Evolutionary conservation across 2,113 vertebrate species (phyloP), one percentile per base, ranked within the genome.

Genomic region (Narcine bancroftii): DNA sequence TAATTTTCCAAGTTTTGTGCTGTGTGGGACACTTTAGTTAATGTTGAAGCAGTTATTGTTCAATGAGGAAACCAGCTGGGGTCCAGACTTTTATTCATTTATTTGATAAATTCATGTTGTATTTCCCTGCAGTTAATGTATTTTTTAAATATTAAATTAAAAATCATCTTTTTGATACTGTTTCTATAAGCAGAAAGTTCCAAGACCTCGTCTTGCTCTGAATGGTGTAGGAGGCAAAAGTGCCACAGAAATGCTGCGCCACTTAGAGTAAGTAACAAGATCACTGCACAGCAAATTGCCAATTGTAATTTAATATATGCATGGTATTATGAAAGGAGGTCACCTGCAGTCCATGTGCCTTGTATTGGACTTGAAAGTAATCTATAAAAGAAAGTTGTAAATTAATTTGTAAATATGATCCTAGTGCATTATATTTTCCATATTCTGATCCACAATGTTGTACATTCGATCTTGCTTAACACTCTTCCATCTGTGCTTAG

Each of bases 181-280:
- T 92, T 92, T 24, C 66, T 73, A 63, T 6, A 69, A 92, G 76
- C 94, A 99, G 98, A 95, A 93, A 45, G 94, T 94, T 93, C 96
- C 97, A 0, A 97, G 94, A 81, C 98, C 99, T 0, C 96, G 96
- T 72, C 95, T 99, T 0, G 99, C 98, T 50, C 95, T 99, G 94
- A 98, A 99, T 94, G 97, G 97, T 19, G 97, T 99, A 0, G 98
- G 99, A 65, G 98, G 99, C 92, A 98, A 97, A 92, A 98, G 97
- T 92, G 96, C 99, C 7, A 98, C 97, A 0, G 98, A 99, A 93
- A 95, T 99, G 94, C 96, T 99, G 17, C 96, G 98, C 60, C 97
- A 98, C 24, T 94, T 99, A 73, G 96, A 96, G 99, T 99, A 93
- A 97, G 98, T 96, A 85, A 72, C 39, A 45, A 13, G 10, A 66